Evolutionary conservation across 2,797 vertebrate genomes (phyloP).

Genomic region (Poecilia picta): DNA sequence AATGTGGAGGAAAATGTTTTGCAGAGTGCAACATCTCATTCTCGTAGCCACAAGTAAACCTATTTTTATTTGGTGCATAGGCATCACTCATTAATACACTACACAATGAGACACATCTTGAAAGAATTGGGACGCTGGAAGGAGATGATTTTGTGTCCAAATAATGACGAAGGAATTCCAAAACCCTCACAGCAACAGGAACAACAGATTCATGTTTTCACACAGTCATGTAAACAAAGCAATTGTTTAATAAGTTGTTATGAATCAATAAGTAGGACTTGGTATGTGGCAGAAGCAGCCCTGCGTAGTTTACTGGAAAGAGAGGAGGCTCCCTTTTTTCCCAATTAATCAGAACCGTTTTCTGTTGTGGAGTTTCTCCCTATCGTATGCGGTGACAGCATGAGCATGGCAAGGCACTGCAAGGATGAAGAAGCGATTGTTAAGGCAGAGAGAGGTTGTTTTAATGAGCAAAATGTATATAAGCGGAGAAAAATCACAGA

Average conservation of each 20-base stretch:
- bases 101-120: background rate
- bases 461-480: slow-evolving; percentile 24
- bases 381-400: slow-evolving; percentile 17
- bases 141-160: slow-evolving; percentile 20
- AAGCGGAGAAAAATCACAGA: slow-evolving; percentile 32
- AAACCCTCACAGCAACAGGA: slow-evolving; percentile 26
- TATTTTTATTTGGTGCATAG: background rate
- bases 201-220: slow-evolving; percentile 44
- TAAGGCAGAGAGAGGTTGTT: background rate
- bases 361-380: slow-evolving; percentile 33
- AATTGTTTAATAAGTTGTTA: slow-evolving; percentile 29
- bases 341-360: slow-evolving; percentile 44
- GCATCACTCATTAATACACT: background rate
- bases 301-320: slow-evolving; percentile 15
- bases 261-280: slow-evolving; percentile 49
- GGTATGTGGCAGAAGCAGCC: slow-evolving; percentile 40
- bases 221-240: slow-evolving; percentile 46
- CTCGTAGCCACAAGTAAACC: background rate
- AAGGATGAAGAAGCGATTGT: slow-evolving; percentile 16
- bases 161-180: slow-evolving; percentile 44
- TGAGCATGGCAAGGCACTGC: slow-evolving; percentile 12
- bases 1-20: background rate
- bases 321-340: slow-evolving; percentile 38
- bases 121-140: slow-evolving; percentile 6
- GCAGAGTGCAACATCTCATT: background rate